Base-by-base conservation (phyloP, 2,888 invertebrate species). In the Aphidius colemani region DNA sequence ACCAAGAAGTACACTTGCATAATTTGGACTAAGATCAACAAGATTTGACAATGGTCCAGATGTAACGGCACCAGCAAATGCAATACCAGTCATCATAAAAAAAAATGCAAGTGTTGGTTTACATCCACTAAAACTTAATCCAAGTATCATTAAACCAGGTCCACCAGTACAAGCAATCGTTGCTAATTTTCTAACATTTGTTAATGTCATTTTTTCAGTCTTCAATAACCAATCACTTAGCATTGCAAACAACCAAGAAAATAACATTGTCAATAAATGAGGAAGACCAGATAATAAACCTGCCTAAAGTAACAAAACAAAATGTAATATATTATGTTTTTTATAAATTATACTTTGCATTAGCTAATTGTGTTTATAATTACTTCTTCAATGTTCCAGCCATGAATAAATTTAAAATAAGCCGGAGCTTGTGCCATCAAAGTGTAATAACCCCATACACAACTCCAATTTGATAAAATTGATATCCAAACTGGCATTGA, bases 361-460 rank as follows among this genome's bases (percentile, higher is more conserved):
- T 39, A 65, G 83, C 78, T 83, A 90, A 90, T 77, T 86, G 84
- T 18, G 1, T 13, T 13, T 13, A 1, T 30, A 48, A 48, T 48
- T 48, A 48, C 48, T 13, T 48, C 7, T 11, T 48, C 13, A 6
- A 90, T 87, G 70, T 88, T 84, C 86, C 88, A 89, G 53, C 89
- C 88, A 72, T 90, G 88, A 55, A 91, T 85, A 61, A 86, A 84
- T 69, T 87, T 87, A 73, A 91, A 88, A 73, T 90, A 91, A 0
- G 88, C 88, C 0, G 91, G 90, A 0, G 88, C 85, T 74, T 90
- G 88, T 0, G 89, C 88, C 85, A 90, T 86, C 10, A 90, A 77
- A 0, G 90, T 90, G 59, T 89, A 87, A 13, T 90, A 82, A 1
- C 90, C 89, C 89, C 89, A 91, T 61, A 87, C 85, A 2, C 87